Evolutionary conservation across 2,113 vertebrate species (phyloP), one percentile per base, ranked within the genome.

Genomic region (Petrocephalus microphthalmus): DNA sequence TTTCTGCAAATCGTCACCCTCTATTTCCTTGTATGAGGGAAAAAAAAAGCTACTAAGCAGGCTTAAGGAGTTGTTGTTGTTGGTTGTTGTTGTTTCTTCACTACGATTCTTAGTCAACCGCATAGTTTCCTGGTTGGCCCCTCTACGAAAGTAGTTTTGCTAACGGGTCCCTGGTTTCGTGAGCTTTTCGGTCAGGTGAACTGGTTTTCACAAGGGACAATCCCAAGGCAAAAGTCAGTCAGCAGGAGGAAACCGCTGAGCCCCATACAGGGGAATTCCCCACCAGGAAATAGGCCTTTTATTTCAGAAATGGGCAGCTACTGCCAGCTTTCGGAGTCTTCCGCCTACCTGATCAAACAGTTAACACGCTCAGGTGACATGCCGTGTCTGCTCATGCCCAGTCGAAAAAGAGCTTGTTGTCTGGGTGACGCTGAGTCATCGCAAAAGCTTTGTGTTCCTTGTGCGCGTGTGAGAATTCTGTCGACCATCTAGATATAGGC

Each of bases 211-310:
- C 89, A 89, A 91, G 92, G 90, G 90, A 90, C 56, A 87, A 91
- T 90, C 45, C 89, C 89, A 90, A 89, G 71, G 87, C 87, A 90
- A 67, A 89, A 92, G 90, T 90, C 45, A 92, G 13, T 87, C 25
- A 29, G 51, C 91, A 92, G 93, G 93, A 95, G 94, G 92, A 93
- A 90, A 92, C 92, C 91, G 57, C 51, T n/a, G 7, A 13, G 78
- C 29, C 86, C 86, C 25, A 37, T 74, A 0, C 4, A 81, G 89
- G 92, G 92, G 93, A 94, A 93, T 64, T 88, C 93, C 92, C 92
- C 92, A 89, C 57, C 74, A 89, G 89, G 89, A 89, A 89, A 13
- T 85, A 5, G 5, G 5, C 37, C 47, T 25, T 57, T 86, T 90
- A 25, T 91, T 91, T 91, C 85, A 85, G 86, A 33, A 87, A 87